A percentile compares a stretch with the other conserved stretches of the same genome.
phyloP scores from a whole-genome alignment of 2,113 vertebrate species.

The Nannospalax galili region DNA sequence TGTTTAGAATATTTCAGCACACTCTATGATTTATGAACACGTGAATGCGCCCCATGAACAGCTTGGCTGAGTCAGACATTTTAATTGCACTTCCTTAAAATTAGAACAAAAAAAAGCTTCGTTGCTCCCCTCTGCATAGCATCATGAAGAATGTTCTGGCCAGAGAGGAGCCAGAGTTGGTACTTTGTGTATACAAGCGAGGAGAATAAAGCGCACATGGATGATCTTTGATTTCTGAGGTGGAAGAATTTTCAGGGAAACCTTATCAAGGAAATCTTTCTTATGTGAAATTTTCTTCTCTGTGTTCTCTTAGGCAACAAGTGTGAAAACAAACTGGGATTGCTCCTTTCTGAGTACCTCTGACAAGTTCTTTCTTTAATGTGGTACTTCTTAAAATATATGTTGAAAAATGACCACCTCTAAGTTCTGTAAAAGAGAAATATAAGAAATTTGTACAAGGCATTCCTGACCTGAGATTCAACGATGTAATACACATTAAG shows the following conservation, averaged over 20 bases:
- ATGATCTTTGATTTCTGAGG: not conserved
- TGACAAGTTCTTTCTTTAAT: conserved; percentile 1
- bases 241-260: conserved; percentile 21
- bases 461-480: not conserved
- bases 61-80: conserved; percentile 70
- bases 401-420: not conserved
- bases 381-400: not conserved
- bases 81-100: conserved; percentile 75
- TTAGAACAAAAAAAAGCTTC: conserved; percentile 62
- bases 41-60: conserved; percentile 50
- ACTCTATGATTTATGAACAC: conserved; percentile 72
- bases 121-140: conserved; percentile 13
- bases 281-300: not conserved
- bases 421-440: conserved; percentile 26
- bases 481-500: not conserved
- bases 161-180: conserved; percentile 7
- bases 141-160: not conserved
- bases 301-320: not conserved
- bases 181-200: not conserved
- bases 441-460: not conserved
- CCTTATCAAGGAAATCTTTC: not conserved
- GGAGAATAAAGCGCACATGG: not conserved
- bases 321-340: not conserved
- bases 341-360: conserved; percentile 1
- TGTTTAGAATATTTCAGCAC: conserved; percentile 38